Percentiles rank a stretch among this genome's conserved stretches.
phyloP scores from a whole-genome alignment of 2,797 vertebrate genomes.

The Manis javanica region DNA sequence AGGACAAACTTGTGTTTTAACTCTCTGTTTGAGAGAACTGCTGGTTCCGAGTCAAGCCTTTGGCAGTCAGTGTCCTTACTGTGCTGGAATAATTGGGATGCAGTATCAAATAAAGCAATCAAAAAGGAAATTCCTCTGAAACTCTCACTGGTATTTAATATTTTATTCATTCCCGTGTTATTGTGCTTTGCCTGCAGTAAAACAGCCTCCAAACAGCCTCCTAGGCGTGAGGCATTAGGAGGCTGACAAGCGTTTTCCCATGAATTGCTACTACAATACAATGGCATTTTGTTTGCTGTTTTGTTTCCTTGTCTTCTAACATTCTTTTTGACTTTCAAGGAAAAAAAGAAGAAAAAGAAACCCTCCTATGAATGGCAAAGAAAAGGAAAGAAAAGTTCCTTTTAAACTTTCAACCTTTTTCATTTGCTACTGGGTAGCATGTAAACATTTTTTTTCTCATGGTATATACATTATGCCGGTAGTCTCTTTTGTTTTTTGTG shows the following conservation, averaged over 20 bases:
- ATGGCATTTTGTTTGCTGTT: constrained; percentile 94
- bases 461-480: constrained; percentile 36
- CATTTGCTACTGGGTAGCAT: constrained; percentile 63
- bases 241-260: constrained; percentile 91
- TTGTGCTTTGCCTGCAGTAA: constrained; percentile 87
- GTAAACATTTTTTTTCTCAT: constrained; percentile 77
- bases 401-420: constrained; percentile 81
- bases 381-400: constrained; percentile 88
- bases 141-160: constrained; percentile 75
- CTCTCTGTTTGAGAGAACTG: constrained; percentile 20
- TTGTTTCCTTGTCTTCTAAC: constrained; percentile 92
- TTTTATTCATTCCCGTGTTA: constrained; percentile 84
- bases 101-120: constrained; percentile 73
- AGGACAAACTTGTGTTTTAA: constrained; percentile 35
- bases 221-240: constrained; percentile 89
- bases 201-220: constrained; percentile 83
- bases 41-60: not conserved
- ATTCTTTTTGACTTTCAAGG: constrained; percentile 91
- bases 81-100: constrained; percentile 54
- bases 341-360: constrained; percentile 74
- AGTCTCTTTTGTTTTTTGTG: constrained; percentile 49
- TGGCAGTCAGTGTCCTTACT: not conserved
- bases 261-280: constrained; percentile 92
- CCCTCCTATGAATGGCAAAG: constrained; percentile 84
- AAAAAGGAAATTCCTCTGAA: constrained; percentile 78